Evolutionary conservation across 2,888 invertebrate genomes (phyloP).

Genomic region (Lithophane semibrunnea): DNA sequence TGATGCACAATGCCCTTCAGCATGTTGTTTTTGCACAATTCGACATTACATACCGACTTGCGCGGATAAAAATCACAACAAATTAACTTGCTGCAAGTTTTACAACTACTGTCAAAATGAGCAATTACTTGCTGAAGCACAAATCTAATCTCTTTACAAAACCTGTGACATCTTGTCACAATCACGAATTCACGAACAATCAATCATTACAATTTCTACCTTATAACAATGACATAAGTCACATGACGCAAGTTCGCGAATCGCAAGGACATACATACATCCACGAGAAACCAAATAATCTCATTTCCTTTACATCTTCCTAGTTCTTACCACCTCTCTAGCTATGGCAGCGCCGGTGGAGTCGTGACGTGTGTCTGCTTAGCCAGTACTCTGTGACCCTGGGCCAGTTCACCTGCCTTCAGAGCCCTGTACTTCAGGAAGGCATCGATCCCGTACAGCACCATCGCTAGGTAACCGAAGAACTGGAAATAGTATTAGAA

Average conservation of each 20-base stretch:
- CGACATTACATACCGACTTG: background rate
- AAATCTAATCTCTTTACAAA: slow-evolving; percentile 13
- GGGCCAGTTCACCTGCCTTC: slow-evolving; percentile 92
- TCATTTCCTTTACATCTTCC: background rate
- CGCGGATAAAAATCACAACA: background rate
- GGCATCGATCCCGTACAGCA: slow-evolving; percentile 94
- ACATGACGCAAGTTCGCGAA: background rate
- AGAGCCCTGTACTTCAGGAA: slow-evolving; percentile 94
- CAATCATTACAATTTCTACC: background rate
- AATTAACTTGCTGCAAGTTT: background rate
- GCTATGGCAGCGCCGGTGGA: slow-evolving; percentile 78
- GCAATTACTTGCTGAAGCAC: background rate
- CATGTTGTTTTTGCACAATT: background rate
- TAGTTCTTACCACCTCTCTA: slow-evolving; percentile 13
- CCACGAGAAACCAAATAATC: slow-evolving; percentile 6
- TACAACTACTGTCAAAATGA: background rate
- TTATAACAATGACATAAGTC: background rate
- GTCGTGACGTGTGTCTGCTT: slow-evolving; percentile 88
- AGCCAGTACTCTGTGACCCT: slow-evolving; percentile 91
- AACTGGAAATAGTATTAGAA: slow-evolving; percentile 91
- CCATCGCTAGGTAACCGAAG: slow-evolving; percentile 96
- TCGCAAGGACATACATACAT: background rate
- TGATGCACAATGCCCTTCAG: background rate
- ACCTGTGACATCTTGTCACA: background rate
- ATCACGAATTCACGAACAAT: background rate